These are phyloP conservation scores for Cephus nigrinus DNA, from an alignment of 2,888 invertebrate species.

Conservation along the genomic window DNA sequence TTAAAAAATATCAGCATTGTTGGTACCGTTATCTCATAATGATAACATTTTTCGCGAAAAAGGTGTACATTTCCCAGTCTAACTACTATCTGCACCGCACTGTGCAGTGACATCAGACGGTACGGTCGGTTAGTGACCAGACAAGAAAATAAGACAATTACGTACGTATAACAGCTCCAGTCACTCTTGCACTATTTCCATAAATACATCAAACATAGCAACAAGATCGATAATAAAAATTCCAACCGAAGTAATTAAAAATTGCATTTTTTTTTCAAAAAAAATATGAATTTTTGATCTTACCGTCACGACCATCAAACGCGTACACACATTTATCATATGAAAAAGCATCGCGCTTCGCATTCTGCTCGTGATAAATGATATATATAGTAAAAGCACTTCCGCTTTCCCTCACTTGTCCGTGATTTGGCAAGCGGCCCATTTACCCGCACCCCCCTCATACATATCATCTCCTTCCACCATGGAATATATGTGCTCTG, in stretches of 20 bases:
- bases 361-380: background rate
- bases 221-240: background rate
- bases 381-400: background rate
- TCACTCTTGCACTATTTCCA: too few relatives aligned
- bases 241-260: background rate
- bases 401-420: slow-evolving; percentile 3
- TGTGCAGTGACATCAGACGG: background rate
- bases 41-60: background rate
- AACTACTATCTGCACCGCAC: background rate
- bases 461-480: background rate
- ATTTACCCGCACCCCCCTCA: background rate
- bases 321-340: background rate
- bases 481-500: background rate
- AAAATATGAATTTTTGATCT: too few relatives aligned
- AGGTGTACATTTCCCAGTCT: background rate
- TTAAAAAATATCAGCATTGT: background rate
- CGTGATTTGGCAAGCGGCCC: slow-evolving; percentile 6
- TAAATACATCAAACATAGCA: background rate
- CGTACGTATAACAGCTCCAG: too few relatives aligned
- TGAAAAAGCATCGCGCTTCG: background rate
- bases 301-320: too few relatives aligned
- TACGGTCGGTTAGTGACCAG: too few relatives aligned
- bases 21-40: background rate
- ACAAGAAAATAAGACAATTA: background rate
- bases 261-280: too few relatives aligned